Conservation (phyloP, 2,797 vertebrate species). For the Myripristis jacobus region DNA sequence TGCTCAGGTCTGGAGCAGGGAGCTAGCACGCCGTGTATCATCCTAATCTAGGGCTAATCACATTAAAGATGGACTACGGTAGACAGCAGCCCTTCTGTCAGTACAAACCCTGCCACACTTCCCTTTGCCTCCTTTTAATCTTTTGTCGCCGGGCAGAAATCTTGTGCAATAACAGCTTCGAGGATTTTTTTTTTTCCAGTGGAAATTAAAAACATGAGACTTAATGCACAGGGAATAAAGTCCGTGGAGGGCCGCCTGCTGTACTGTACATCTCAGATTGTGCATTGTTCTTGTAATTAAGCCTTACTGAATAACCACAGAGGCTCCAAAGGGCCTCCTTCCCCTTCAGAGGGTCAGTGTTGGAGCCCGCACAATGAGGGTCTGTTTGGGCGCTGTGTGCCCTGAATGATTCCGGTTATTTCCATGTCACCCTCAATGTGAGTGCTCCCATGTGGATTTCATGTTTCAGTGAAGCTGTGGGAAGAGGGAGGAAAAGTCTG, state of each 20-base stretch:
- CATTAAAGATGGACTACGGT: conserved; percentile 63
- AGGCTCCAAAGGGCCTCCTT: not conserved
- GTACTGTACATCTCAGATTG: not conserved
- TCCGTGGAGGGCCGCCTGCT: not conserved
- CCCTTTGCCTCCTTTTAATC: no score
- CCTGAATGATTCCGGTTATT: conserved; percentile 28
- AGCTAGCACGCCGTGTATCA: conserved; percentile 41
- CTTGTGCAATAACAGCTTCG: no score
- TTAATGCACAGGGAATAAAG: no score
- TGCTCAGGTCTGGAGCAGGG: conserved; percentile 36
- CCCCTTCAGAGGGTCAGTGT: not conserved
- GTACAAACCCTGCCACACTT: conserved; percentile 6
- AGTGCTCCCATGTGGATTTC: not conserved
- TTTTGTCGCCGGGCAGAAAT: no score
- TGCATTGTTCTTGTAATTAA: conserved; percentile 15
- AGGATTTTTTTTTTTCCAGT: no score
- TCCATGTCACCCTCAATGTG: not conserved
- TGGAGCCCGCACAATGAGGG: conserved; percentile 22
- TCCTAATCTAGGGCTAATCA: conserved; percentile 77
- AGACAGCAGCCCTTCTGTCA: conserved; percentile 22
- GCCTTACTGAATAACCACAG: not conserved
- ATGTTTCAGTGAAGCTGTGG: no score
- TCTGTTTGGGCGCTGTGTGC: conserved; percentile 12
- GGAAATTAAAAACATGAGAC: no score
- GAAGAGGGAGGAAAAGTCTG: no score